These are phyloP conservation scores for Cariama cristata DNA, from an alignment of 2,113 vertebrate species.

Conservation along the genomic window DNA sequence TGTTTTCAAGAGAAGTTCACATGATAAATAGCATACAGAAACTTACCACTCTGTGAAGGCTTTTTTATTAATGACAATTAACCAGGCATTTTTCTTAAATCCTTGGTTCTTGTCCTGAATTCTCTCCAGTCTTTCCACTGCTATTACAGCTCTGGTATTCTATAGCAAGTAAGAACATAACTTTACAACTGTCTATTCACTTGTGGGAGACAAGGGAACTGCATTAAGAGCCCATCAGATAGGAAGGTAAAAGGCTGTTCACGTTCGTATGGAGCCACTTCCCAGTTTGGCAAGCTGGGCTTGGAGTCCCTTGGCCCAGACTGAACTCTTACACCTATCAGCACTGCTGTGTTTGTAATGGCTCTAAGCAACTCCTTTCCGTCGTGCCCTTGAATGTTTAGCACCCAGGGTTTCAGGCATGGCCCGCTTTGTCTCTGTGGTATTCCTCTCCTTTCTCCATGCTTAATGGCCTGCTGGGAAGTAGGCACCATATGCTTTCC, in stretches of 20 bases:
- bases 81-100: background rate
- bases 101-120: background rate
- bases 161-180: conserved; percentile 26
- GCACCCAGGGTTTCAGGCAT: background rate
- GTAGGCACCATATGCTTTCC: background rate
- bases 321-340: background rate
- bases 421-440: background rate
- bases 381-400: background rate
- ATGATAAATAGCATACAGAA: conserved; percentile 25
- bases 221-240: conserved; percentile 30
- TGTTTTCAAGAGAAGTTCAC: conserved; percentile 35
- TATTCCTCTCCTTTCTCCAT: background rate
- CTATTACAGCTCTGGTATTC: background rate
- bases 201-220: background rate
- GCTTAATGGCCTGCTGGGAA: background rate
- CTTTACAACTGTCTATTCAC: background rate
- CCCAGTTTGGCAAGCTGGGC: background rate
- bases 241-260: conserved; percentile 23
- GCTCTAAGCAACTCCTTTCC: background rate
- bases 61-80: conserved; percentile 16
- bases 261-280: background rate
- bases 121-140: background rate
- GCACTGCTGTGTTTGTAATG: background rate
- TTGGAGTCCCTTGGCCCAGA: background rate
- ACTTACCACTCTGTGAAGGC: background rate